These are phyloP conservation scores for Aphrophora alni DNA, from an alignment of 2,888 invertebrate genomes.

Conservation along the genomic window DNA sequence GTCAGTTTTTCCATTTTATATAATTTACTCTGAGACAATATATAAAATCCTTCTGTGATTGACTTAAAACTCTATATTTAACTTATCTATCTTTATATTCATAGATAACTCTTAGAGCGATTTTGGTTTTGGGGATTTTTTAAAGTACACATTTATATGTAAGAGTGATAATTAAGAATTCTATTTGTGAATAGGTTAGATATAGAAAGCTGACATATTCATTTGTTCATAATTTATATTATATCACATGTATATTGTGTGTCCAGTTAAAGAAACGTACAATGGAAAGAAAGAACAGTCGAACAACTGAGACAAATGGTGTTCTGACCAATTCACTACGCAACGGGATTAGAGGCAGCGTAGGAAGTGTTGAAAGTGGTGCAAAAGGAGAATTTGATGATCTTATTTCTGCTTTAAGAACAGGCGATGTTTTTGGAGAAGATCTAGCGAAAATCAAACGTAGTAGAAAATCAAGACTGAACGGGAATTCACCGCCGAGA, in stretches of 20 bases:
- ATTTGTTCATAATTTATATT: neutral
- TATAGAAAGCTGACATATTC: too few species aligned
- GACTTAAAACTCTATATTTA: too few species aligned
- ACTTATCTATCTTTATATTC: too few species aligned
- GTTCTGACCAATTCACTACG: conserved; percentile 29
- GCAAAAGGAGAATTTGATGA: conserved; percentile 86
- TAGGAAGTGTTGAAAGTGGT: conserved; percentile 38
- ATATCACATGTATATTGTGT: too few species aligned
- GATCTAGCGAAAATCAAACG: conserved; percentile 92
- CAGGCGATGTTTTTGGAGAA: conserved; percentile 95
- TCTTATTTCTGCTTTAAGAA: conserved; percentile 90
- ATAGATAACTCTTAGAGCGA: too few species aligned
- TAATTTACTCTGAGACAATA: too few species aligned
- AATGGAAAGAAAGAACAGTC: conserved; percentile 81
- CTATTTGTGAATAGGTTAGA: too few species aligned
- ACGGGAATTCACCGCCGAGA: conserved; percentile 67
- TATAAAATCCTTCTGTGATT: too few species aligned
- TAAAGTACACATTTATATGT: too few species aligned
- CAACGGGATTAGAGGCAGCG: conserved; percentile 33
- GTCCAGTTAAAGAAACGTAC: conserved; percentile 79
- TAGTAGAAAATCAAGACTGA: conserved; percentile 70
- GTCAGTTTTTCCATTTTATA: too few species aligned
- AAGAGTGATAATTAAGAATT: too few species aligned
- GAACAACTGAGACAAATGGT: conserved; percentile 64
- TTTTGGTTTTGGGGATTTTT: too few species aligned